Conservation (phyloP, 2,113 vertebrate genomes). For the Arothron firmamentum region DNA sequence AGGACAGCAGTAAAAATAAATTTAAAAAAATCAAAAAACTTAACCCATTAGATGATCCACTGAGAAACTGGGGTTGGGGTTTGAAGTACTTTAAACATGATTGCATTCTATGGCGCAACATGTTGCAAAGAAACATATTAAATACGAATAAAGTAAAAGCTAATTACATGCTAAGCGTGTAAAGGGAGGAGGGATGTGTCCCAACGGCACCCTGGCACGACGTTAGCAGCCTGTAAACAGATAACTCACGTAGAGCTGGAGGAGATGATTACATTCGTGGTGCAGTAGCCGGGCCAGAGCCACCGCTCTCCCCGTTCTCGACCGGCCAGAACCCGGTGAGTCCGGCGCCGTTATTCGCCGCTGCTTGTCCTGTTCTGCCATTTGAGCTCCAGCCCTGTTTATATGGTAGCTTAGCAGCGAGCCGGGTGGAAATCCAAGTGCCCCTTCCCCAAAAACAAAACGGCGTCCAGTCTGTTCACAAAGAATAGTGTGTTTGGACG, state of each 20-base stretch:
- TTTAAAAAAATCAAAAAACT: slow-evolving; percentile 44
- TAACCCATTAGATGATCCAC: slow-evolving; percentile 35
- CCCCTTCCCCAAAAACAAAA: background rate
- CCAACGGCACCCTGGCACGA: background rate
- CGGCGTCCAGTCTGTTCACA: too few species aligned
- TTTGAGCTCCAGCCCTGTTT: slow-evolving; percentile 37
- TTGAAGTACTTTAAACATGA: slow-evolving; percentile 20
- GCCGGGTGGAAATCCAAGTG: slow-evolving; percentile 13
- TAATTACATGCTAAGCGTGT: slow-evolving; percentile 6
- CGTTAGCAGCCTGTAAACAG: background rate
- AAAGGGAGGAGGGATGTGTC: background rate
- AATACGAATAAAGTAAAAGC: too few species aligned
- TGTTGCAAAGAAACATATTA: background rate
- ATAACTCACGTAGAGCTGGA: slow-evolving; percentile 73
- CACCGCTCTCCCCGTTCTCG: slow-evolving; percentile 57
- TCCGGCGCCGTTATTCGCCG: slow-evolving; percentile 26
- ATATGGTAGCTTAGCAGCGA: slow-evolving; percentile 26
- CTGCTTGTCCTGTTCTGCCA: slow-evolving; percentile 60
- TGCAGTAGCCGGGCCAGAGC: slow-evolving; percentile 67
- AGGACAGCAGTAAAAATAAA: slow-evolving; percentile 3
- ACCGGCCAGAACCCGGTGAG: slow-evolving; percentile 31
- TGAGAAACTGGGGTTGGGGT: slow-evolving; percentile 2
- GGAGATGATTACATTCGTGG: slow-evolving; percentile 61
- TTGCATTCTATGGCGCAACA: slow-evolving; percentile 29
- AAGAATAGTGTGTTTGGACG: too few species aligned